Conservation (phyloP, 1,140 invertebrate genomes). For the Megalopta genalis region DNA sequence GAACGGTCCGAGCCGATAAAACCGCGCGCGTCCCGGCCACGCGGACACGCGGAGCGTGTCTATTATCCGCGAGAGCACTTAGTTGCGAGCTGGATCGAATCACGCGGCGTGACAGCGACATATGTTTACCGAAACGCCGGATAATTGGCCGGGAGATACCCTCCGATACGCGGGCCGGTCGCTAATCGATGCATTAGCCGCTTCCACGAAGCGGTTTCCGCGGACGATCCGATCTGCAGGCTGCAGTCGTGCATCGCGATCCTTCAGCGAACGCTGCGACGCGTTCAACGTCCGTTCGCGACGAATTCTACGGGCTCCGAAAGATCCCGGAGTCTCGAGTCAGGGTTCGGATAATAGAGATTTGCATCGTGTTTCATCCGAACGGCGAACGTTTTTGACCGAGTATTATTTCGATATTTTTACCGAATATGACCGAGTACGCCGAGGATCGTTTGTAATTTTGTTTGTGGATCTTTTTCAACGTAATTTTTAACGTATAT, state of each 20-base stretch:
- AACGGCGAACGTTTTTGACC: too few relatives aligned
- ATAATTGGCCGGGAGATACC: slow-evolving; percentile 43
- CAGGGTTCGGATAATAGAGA: too few relatives aligned
- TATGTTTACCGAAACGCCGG: slow-evolving; percentile 38
- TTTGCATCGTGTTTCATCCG: too few relatives aligned
- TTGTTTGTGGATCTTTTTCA: too few relatives aligned
- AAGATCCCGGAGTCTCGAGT: too few relatives aligned
- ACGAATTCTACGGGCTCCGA: too few relatives aligned
- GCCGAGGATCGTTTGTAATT: too few relatives aligned
- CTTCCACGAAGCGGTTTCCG: neutral
- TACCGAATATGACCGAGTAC: too few relatives aligned
- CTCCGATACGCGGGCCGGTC: slow-evolving; percentile 15
- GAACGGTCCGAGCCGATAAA: slow-evolving; percentile 5
- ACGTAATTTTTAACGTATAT: too few relatives aligned
- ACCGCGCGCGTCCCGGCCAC: neutral
- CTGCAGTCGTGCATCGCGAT: neutral
- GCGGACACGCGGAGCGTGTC: slow-evolving; percentile 21
- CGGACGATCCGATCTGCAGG: neutral
- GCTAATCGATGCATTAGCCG: slow-evolving; percentile 32
- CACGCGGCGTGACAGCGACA: slow-evolving; percentile 22
- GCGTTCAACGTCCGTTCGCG: too few relatives aligned
- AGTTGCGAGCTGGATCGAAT: slow-evolving; percentile 24
- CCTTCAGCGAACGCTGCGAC: too few relatives aligned
- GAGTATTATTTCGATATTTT: too few relatives aligned
- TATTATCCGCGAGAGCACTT: slow-evolving; percentile 39